Conservation (phyloP, 2,797 vertebrate genomes). For the Morus bassanus region DNA sequence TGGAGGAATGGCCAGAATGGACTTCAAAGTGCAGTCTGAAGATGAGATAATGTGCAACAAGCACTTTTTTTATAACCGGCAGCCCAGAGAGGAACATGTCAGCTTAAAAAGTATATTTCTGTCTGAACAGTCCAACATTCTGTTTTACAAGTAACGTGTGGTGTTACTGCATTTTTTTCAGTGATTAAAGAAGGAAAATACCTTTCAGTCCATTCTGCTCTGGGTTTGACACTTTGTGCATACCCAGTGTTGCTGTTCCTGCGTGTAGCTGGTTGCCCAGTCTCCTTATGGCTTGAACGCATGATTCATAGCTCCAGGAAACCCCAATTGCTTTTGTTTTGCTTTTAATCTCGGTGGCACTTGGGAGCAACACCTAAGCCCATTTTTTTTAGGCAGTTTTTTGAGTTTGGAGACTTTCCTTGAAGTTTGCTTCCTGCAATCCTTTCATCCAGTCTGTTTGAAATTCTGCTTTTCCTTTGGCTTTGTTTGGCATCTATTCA, state of each 20-base stretch:
- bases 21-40: constrained; percentile 17
- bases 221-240: not conserved
- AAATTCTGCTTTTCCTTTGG: constrained; percentile 44
- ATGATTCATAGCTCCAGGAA: constrained; percentile 14
- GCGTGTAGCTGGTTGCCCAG: not conserved
- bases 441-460: constrained; percentile 44
- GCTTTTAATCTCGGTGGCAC: constrained; percentile 22
- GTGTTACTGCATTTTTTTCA: not conserved
- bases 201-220: not conserved
- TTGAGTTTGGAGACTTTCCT: constrained; percentile 10
- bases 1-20: not conserved
- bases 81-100: not conserved
- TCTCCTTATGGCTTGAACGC: not conserved
- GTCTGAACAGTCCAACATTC: not conserved
- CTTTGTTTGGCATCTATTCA: constrained; percentile 46
- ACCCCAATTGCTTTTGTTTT: constrained; percentile 15
- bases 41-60: constrained; percentile 27
- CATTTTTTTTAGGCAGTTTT: constrained; percentile 4
- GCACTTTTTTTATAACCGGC: not conserved
- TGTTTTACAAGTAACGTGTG: not conserved
- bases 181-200: constrained; percentile 1
- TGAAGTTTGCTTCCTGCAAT: constrained; percentile 27
- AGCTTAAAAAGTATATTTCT: not conserved
- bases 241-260: not conserved
- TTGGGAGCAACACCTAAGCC: constrained; percentile 30